Conservation (phyloP, 2,113 vertebrate genomes). For the Plecturocebus donacophilus region DNA sequence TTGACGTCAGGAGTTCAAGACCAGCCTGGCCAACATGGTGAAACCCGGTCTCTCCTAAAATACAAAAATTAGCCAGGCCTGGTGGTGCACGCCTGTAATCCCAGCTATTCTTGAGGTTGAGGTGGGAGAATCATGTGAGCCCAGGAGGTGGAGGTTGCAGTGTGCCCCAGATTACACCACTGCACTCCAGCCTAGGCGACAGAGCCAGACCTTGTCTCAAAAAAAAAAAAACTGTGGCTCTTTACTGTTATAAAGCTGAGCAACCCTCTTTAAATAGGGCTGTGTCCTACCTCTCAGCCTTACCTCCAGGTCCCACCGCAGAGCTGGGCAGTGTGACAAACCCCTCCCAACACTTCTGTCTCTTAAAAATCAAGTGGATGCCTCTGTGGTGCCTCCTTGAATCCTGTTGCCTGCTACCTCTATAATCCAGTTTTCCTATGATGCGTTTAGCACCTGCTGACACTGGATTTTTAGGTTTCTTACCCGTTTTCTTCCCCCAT, state of each 20-base stretch:
- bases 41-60: neutral
- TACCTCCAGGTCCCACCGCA: too few relatives aligned
- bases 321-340: neutral
- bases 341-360: neutral
- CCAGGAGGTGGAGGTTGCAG: neutral
- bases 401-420: neutral
- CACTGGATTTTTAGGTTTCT: neutral
- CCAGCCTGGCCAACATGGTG: neutral
- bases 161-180: neutral
- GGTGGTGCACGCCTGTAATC: neutral
- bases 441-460: neutral
- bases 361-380: neutral
- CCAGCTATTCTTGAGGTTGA: neutral
- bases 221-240: neutral
- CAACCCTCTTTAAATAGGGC: neutral
- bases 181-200: neutral
- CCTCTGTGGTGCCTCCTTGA: neutral
- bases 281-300: accelerated
- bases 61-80: neutral
- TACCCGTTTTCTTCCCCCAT: neutral
- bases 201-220: neutral
- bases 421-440: neutral
- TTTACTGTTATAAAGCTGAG: neutral
- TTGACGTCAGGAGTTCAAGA: neutral
- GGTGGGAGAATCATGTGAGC: neutral